These are phyloP conservation scores for Aspiorhynchus laticeps DNA, from an alignment of 2,113 vertebrate species.

Conservation along the genomic window DNA sequence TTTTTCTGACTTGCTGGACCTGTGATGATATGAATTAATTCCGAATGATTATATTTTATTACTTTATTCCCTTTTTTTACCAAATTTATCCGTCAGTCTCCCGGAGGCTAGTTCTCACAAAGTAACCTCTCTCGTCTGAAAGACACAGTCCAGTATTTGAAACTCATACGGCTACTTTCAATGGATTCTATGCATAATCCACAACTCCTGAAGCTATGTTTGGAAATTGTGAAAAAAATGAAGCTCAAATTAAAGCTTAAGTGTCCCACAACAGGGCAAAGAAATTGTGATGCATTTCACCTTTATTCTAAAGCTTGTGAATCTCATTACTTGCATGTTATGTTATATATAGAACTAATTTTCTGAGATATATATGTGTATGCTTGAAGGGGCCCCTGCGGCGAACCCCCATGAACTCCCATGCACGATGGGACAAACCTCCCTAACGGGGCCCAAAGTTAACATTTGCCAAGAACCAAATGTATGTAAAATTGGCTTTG, in stretches of 20 bases:
- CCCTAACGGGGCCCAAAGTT: too few species aligned
- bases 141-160: background rate
- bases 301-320: background rate
- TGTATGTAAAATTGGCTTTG: too few species aligned
- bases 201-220: background rate
- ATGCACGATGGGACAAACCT: too few species aligned
- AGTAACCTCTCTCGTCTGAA: slow-evolving; percentile 31
- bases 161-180: background rate
- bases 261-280: background rate
- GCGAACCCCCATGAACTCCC: too few species aligned
- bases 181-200: background rate
- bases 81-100: slow-evolving; percentile 6
- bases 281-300: background rate
- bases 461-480: too few species aligned
- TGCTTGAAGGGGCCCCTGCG: too few species aligned
- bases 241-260: background rate
- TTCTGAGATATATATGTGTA: too few species aligned
- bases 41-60: slow-evolving; percentile 33
- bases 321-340: background rate
- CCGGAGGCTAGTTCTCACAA: slow-evolving; percentile 21
- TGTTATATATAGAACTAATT: background rate
- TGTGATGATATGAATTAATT: slow-evolving; percentile 41
- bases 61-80: background rate
- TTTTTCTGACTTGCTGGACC: slow-evolving; percentile 22
- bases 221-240: background rate